Base-by-base conservation (phyloP, 2,113 vertebrate genomes). In the Rhynchomys soricoides region DNA sequence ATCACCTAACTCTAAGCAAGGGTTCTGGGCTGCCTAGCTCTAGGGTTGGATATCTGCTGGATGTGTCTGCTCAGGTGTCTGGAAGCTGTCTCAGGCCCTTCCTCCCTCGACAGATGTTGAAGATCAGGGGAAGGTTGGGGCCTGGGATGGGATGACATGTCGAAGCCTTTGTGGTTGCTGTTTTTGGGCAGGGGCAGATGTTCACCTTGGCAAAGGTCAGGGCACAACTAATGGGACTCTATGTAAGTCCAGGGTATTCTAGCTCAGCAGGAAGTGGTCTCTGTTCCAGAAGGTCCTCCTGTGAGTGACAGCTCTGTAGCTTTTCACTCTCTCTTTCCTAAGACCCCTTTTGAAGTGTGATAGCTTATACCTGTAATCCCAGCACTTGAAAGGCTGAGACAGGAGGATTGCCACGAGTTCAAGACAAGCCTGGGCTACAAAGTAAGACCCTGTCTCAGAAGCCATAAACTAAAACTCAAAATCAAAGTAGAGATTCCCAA, bases 171-270 rank as follows among this genome's bases (percentile, higher is more conserved):
- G 66, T 50, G 55, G 31, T 59, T 45, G 73, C 40, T 70, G 34
- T 79, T 90, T 85, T 86, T 78, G 88, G 57, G 34, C 57, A 34
- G 81, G 93, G 40, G 75, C 52, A 92, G 89, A 59, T 68, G 45
- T 82, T 96, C 43, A 31, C 5, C 8, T 29, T 45, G 70, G 21
- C 64, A 45, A 81, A 68, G 55, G 48, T 11, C 1, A 24, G 62
- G 75, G 43, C 79, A 24, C 0, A 1, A 74, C 70, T 55, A 12
- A 8, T 59, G 45, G 82, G 89, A 10, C 43, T 57, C 45, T 24
- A 10, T 0, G 48, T 64, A 37, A 78, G 82, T 68, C 9, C 24
- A 37, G 55, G 6, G 43, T 86, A 37, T 57, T 59, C 26, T 64
- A 13, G 26, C 75, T 91, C 86, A 40, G 52, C 1, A n/a, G 86